Base-by-base conservation (phyloP, 1,140 invertebrate genomes). In the Dinothrombium tinctorium region DNA sequence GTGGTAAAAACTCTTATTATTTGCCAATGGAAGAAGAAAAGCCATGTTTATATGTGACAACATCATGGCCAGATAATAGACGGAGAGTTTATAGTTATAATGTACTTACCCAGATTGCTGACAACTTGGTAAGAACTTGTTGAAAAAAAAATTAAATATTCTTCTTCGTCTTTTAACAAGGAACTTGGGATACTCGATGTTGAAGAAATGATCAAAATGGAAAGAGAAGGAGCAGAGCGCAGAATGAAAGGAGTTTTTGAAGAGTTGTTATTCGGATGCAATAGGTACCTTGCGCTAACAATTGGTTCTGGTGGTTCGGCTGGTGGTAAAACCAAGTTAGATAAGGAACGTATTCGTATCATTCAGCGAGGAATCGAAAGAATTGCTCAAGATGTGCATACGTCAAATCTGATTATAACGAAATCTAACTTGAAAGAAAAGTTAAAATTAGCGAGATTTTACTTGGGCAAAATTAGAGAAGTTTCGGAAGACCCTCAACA, bases 11-110 rank as follows among this genome's bases (percentile, higher is more conserved):
- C 17, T 19, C 23, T 26, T 82, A 79, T 53, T 78, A 70, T 54
- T 53, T 81, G 28, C 78, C 78, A 0, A 81, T 76, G 51, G 79
- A 76, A 69, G 78, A 83, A 47, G 69, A 74, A 49, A 87, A 86
- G 52, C 81, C 76, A 0, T 82, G 77, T 53, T 69, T 84, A 57
- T 78, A 82, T 49, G 68, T 84, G 1, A 62, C 72, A 40, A 73
- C 72, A 23, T 61, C 69, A 22, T 81, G 78, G 70, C 78, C 79
- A 2, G 80, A 86, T 56, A 71, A 81, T 43, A 56, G 78, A 32
- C 60, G 75, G 6, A 62, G 81, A 51, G 72, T 86, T 69, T 83
- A 82, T 56, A 81, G 78, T 50, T 76, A 74, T 3, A 86, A 87
- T 53, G 68, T 80, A 35, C 69, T 84, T n/a, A 63, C 68, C n/a